These are phyloP conservation scores for Melinopterus prodromus DNA, from an alignment of 2,888 invertebrate species.

Conservation along the genomic window DNA sequence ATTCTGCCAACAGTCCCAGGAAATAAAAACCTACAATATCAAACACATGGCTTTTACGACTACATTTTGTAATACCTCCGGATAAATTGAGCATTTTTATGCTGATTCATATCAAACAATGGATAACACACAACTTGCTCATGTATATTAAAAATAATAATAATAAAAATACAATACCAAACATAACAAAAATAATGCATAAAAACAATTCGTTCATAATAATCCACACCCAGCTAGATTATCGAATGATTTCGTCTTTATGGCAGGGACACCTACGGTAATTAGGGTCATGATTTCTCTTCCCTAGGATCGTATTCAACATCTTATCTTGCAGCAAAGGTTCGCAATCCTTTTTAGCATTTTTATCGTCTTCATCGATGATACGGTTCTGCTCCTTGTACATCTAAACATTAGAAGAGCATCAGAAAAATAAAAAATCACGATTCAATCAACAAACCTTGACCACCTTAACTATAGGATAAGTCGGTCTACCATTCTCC, in stretches of 20 bases:
- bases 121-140: not conserved
- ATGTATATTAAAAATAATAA: not conserved
- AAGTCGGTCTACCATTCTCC: slow-evolving; percentile 57
- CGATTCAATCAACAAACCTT: slow-evolving; percentile 40
- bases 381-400: not conserved
- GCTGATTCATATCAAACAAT: not conserved
- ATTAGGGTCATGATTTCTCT: slow-evolving; percentile 38
- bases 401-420: not conserved
- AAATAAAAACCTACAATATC: no score
- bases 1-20: no score
- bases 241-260: slow-evolving; percentile 15
- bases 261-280: slow-evolving; percentile 32
- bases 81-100: no score
- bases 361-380: not conserved
- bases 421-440: not conserved
- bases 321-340: not conserved
- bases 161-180: not conserved
- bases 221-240: not conserved
- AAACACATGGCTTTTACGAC: no score
- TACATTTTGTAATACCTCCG: no score
- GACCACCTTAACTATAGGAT: slow-evolving; percentile 61
- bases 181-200: no score
- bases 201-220: not conserved
- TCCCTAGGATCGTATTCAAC: slow-evolving; percentile 37
- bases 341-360: not conserved